These are phyloP conservation scores for Diplodus sargus DNA, from an alignment of 2,797 vertebrate species.

Conservation along the genomic window DNA sequence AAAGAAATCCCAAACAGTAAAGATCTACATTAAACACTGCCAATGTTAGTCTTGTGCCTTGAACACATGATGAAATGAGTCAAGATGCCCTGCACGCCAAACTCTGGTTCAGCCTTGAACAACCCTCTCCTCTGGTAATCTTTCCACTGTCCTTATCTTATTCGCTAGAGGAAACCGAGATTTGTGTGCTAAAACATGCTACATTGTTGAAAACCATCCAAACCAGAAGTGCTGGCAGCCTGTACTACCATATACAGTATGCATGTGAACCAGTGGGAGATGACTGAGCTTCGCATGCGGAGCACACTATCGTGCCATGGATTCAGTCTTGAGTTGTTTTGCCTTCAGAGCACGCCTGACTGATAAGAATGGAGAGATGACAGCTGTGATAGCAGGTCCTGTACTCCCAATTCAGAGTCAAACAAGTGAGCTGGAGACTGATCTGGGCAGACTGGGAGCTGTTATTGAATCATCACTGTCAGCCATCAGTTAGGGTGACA, in stretches of 20 bases:
- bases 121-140: background rate
- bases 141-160: constrained; percentile 32
- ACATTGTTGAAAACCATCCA: constrained; percentile 19
- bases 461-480: constrained; percentile 1
- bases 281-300: constrained; percentile 54
- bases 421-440: constrained; percentile 31
- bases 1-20: constrained; percentile 55
- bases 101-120: constrained; percentile 17
- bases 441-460: constrained; percentile 43
- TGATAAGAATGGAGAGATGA: constrained; percentile 71
- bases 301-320: constrained; percentile 62
- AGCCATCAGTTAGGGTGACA: too few species aligned
- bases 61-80: constrained; percentile 16
- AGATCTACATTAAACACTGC: constrained; percentile 30
- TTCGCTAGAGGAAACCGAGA: constrained; percentile 40
- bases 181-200: constrained; percentile 18
- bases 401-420: constrained; percentile 51
- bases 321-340: constrained; percentile 71
- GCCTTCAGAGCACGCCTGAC: constrained; percentile 63
- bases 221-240: background rate
- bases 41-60: constrained; percentile 18
- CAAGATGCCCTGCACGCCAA: background rate
- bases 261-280: constrained; percentile 20
- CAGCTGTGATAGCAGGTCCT: constrained; percentile 56
- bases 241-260: constrained; percentile 14